Evolutionary conservation across 2,113 vertebrate species (phyloP), one percentile per base, ranked within the genome.

Genomic region (Peucedramus taeniatus): DNA sequence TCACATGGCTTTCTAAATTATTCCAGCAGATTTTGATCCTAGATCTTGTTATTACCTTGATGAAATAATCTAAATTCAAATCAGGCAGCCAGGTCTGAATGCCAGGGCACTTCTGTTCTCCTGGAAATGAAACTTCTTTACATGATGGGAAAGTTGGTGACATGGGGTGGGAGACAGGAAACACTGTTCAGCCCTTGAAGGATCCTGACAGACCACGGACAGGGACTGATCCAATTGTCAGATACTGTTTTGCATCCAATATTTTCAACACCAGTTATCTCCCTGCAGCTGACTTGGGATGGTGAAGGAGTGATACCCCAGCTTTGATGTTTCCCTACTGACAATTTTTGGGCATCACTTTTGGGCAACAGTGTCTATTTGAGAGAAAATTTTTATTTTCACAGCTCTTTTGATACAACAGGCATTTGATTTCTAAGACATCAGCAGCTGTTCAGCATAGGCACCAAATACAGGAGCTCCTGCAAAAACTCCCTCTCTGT

Each of bases 1-100:
- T 96, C 92, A 8, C 66, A 95, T 91, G 94, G 94, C 35, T 87
- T 95, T 59, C 45, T 93, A 79, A 75, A 89, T 93, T 95, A 96
- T 92, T 94, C 96, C 95, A 91, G 63, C 49, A 95, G 78, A 91
- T 16, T 88, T 71, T 59, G 75, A 93, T 90, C 75, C 60, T 23
- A 89, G 83, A 68, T 90, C 80, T 93, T 87, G 51, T 92, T 93
- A 92, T 87, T 93, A 75, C 44, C n/a, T 84, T 87, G 79, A 83
- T 72, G 63, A 65, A 95, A 89, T 95, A 82, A 95, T 88, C 33
- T 90, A 66, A 94, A 96, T 92, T 96, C 89, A 93, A 87, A 84
- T 89, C 83, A 92, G 53, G 28, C 60, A 92, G 40, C 69, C 51
- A 24, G 35, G 15, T 74, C 76, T 88, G 79, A 88, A 80, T 53